phyloP scores from a whole-genome alignment of 2,797 vertebrate genomes.

The Balearica regulorum region DNA sequence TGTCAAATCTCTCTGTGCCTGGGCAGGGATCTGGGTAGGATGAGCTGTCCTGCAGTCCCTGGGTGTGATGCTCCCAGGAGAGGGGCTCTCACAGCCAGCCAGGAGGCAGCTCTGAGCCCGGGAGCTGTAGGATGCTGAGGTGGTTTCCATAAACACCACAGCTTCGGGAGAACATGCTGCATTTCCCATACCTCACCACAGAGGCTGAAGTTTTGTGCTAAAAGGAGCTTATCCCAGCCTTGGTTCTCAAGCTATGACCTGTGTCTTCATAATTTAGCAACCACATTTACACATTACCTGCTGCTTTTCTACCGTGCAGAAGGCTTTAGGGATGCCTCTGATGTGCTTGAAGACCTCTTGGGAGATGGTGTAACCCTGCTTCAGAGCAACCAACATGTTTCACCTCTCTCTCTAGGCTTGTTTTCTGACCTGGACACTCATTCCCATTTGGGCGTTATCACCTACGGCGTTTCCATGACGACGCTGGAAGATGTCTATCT shows the following conservation, averaged over 20 bases:
- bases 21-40: neutral
- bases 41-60: neutral
- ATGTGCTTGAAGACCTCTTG: neutral
- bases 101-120: neutral
- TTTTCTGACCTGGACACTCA: slow-evolving; percentile 89
- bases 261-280: neutral
- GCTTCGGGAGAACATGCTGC: accelerated
- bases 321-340: neutral
- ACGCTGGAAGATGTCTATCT: slow-evolving; percentile 96
- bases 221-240: neutral
- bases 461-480: slow-evolving; percentile 96
- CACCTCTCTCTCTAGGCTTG: slow-evolving; percentile 74
- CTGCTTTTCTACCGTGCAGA: accelerated
- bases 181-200: neutral
- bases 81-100: neutral
- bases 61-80: neutral
- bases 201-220: neutral
- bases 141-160: neutral
- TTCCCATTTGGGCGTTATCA: slow-evolving; percentile 84
- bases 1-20: neutral
- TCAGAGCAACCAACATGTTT: neutral
- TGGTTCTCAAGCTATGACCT: neutral
- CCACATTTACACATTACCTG: accelerated
- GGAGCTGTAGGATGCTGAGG: neutral
- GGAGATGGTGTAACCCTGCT: neutral